Evolutionary conservation across 1,140 invertebrate species (phyloP).

Genomic region (Ruditapes philippinarum): DNA sequence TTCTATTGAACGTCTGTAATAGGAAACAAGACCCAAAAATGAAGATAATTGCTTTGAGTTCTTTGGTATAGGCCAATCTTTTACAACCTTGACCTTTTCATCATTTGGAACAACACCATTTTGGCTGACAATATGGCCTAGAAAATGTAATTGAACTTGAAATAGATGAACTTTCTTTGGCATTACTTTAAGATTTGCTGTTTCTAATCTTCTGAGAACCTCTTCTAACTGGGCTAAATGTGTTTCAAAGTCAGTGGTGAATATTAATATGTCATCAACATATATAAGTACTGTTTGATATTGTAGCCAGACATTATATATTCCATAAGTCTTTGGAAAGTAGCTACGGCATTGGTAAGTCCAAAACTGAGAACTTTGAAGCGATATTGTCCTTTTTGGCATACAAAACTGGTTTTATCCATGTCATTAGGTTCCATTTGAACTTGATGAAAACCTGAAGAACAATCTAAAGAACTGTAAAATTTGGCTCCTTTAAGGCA

Average conservation of each 20-base stretch:
- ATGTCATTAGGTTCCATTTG: constrained; percentile 72
- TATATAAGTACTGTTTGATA: constrained; percentile 71
- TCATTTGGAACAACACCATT: constrained; percentile 85
- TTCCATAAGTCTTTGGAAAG: too few species aligned
- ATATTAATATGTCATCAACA: constrained; percentile 67
- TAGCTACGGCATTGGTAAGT: constrained; percentile 33
- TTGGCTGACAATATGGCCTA: constrained; percentile 75
- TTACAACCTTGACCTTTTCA: constrained; percentile 85
- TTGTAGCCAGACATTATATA: constrained; percentile 57
- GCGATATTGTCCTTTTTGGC: constrained; percentile 73
- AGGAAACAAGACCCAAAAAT: neutral
- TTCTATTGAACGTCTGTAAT: neutral
- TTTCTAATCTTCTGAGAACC: neutral
- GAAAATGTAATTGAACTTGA: constrained; percentile 51
- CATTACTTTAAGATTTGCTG: constrained; percentile 60
- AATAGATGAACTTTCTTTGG: constrained; percentile 52
- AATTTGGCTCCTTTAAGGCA: constrained; percentile 60
- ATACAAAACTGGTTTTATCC: constrained; percentile 77
- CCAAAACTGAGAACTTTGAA: constrained; percentile 61
- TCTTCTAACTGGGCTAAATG: constrained; percentile 13
- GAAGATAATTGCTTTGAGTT: neutral
- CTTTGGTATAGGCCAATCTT: constrained; percentile 51
- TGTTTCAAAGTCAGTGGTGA: constrained; percentile 36
- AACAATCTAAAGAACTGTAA: constrained; percentile 77
- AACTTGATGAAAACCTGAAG: constrained; percentile 81